These are phyloP conservation scores for Agrenia bidenticulata DNA, from an alignment of 2,888 invertebrate species.

Conservation along the genomic window DNA sequence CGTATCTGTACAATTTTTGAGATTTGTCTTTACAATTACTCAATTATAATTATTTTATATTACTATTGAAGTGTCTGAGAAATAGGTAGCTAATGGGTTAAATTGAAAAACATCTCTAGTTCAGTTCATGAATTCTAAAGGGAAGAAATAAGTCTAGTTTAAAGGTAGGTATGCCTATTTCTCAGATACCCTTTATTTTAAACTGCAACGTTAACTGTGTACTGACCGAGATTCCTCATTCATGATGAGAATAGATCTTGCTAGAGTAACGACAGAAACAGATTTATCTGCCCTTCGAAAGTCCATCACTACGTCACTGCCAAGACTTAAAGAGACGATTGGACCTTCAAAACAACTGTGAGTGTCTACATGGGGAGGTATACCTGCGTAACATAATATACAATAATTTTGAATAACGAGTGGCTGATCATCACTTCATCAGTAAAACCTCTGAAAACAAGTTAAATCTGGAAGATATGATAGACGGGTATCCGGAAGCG, in stretches of 20 bases:
- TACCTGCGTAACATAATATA: constrained; percentile 64
- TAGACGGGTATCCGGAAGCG: constrained; percentile 55
- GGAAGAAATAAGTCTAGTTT: too few species aligned
- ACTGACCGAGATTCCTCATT: constrained; percentile 71
- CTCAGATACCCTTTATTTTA: too few species aligned
- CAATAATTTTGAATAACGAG: neutral
- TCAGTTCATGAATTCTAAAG: neutral
- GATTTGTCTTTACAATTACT: neutral
- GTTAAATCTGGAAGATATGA: neutral
- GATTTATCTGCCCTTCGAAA: constrained; percentile 70
- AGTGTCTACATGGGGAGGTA: constrained; percentile 92
- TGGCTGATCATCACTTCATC: neutral
- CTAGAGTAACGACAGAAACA: constrained; percentile 67
- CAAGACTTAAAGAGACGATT: constrained; percentile 82
- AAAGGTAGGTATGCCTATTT: too few species aligned
- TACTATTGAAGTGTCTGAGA: too few species aligned
- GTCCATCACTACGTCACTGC: constrained; percentile 83
- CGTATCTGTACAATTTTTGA: constrained; percentile 60
- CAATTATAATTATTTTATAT: neutral
- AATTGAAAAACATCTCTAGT: neutral
- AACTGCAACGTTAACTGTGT: too few species aligned
- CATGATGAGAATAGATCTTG: constrained; percentile 76
- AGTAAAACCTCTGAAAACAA: neutral
- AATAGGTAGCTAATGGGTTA: too few species aligned
- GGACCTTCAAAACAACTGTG: constrained; percentile 90